Percentiles rank a stretch among this genome's conserved stretches.
Conservation (phyloP, 2,888 invertebrate species). For the Patella pellucida region DNA sequence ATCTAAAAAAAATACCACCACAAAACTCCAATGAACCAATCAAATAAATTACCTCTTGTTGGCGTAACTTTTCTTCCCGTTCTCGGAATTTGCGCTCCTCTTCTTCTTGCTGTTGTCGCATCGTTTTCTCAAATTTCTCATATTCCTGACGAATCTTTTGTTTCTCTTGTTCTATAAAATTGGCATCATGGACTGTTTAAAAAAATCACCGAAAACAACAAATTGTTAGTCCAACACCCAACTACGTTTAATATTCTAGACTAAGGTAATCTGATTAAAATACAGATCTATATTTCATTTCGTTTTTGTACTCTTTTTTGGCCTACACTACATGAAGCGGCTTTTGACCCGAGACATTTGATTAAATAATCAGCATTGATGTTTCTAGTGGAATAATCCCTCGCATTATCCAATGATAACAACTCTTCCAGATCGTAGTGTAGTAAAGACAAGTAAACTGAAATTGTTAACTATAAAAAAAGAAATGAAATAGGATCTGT, state of each 20-base stretch:
- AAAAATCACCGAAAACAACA: neutral
- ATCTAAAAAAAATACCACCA: neutral
- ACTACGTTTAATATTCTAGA: neutral
- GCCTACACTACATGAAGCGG: no score
- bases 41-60: conserved; percentile 47
- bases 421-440: no score
- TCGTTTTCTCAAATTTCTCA: conserved; percentile 19
- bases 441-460: no score
- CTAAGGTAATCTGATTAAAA: no score
- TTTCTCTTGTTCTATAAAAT: neutral
- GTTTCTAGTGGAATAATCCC: no score
- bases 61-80: conserved; percentile 46
- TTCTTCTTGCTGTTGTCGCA: conserved; percentile 24
- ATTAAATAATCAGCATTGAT: no score
- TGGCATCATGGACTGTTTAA: neutral
- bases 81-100: conserved; percentile 38
- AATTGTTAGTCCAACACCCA: neutral
- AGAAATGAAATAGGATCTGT: no score
- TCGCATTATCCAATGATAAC: no score
- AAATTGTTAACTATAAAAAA: no score
- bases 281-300: no score
- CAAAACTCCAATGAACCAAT: neutral
- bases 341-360: no score
- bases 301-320: no score
- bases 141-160: conserved; percentile 23